A percentile compares a stretch with the other conserved stretches of the same genome.
These are phyloP conservation scores for Drosophila nigrodunni DNA, from an alignment of 1,140 invertebrate genomes.

Conservation along the genomic window DNA sequence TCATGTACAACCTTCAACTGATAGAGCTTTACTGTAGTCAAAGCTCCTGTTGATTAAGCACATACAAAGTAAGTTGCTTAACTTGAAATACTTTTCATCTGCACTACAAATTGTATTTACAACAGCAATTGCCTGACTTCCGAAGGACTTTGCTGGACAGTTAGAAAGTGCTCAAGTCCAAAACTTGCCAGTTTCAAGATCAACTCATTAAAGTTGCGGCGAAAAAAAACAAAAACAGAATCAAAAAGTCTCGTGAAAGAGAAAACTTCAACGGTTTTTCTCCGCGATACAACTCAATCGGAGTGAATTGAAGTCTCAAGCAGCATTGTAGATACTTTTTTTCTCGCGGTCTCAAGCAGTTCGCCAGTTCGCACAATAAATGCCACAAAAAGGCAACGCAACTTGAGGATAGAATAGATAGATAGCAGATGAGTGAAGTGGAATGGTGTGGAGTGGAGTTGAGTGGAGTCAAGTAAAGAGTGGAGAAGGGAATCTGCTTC, in stretches of 20 bases:
- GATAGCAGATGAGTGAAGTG: neutral
- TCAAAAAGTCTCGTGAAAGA: slow-evolving; percentile 29
- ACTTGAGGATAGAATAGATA: slow-evolving; percentile 1
- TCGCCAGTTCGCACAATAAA: slow-evolving; percentile 56
- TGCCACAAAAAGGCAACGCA: slow-evolving; percentile 57
- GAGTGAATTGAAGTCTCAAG: slow-evolving; percentile 59
- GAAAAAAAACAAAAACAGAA: slow-evolving; percentile 24
- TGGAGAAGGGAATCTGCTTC: slow-evolving; percentile 14
- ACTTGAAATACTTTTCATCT: slow-evolving; percentile 19
- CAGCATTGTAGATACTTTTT: slow-evolving; percentile 53
- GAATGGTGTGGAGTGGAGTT: neutral
- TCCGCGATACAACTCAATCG: slow-evolving; percentile 54
- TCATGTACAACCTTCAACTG: too few species aligned
- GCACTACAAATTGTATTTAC: slow-evolving; percentile 56
- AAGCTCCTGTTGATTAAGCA: slow-evolving; percentile 17
- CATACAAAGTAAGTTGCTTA: slow-evolving; percentile 18
- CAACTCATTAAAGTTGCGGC: slow-evolving; percentile 71
- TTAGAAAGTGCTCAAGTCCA: slow-evolving; percentile 46
- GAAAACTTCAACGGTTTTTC: slow-evolving; percentile 41
- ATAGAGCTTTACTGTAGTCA: slow-evolving; percentile 9
- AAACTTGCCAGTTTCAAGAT: slow-evolving; percentile 36
- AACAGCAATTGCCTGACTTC: slow-evolving; percentile 40
- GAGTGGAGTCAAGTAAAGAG: neutral
- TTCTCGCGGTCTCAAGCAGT: slow-evolving; percentile 45
- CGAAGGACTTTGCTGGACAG: slow-evolving; percentile 22